These are phyloP conservation scores for Campoletis sonorensis DNA, from an alignment of 1,140 invertebrate genomes.

Conservation along the genomic window DNA sequence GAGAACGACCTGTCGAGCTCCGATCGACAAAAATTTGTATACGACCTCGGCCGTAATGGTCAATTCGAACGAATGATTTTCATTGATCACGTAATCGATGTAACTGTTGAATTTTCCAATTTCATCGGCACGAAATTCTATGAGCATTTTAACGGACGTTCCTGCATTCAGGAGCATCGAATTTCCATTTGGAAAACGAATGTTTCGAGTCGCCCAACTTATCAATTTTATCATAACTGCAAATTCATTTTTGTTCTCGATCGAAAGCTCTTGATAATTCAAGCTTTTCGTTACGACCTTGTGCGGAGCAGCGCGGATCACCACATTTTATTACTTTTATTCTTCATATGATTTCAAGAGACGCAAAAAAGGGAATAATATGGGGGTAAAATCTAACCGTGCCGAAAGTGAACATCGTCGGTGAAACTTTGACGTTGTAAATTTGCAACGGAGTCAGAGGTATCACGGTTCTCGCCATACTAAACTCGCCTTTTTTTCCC, in stretches of 20 bases:
- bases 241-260: conserved; percentile 61
- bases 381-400: conserved; percentile 56
- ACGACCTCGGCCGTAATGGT: conserved; percentile 60
- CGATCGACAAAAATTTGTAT: conserved; percentile 56
- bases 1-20: conserved; percentile 46
- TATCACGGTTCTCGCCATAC: conserved; percentile 48
- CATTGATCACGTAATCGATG: conserved; percentile 65
- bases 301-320: too few species aligned
- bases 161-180: conserved; percentile 47
- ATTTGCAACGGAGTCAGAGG: conserved; percentile 66
- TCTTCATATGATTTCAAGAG: too few species aligned
- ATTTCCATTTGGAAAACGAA: conserved; percentile 52
- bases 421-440: conserved; percentile 63
- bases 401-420: conserved; percentile 60
- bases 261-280: conserved; percentile 50
- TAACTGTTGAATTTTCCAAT: conserved; percentile 56
- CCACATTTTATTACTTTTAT: too few species aligned
- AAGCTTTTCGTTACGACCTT: conserved; percentile 54
- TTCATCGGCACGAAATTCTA: conserved; percentile 50
- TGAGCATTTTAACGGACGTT: conserved; percentile 34
- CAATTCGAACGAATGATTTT: conserved; percentile 62
- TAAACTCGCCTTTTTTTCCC: neutral
- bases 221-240: conserved; percentile 55
- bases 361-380: too few species aligned
- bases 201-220: conserved; percentile 31